These are phyloP conservation scores for Nannoperca obscura DNA, from an alignment of 2,797 vertebrate genomes.

Conservation along the genomic window DNA sequence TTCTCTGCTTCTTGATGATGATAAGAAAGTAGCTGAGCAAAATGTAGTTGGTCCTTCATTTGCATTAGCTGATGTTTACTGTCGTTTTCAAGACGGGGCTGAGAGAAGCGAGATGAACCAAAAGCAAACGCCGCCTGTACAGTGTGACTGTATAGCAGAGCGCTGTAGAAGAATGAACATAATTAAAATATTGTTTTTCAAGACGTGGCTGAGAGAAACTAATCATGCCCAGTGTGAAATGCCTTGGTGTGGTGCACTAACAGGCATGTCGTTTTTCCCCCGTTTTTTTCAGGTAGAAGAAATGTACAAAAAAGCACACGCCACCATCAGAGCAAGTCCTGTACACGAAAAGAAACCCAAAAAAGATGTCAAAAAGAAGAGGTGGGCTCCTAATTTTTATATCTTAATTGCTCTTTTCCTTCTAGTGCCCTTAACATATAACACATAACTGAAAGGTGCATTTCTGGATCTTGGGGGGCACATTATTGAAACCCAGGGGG, in stretches of 20 bases:
- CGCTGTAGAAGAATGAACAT: not conserved
- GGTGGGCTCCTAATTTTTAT: conserved; percentile 79
- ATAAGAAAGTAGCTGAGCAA: conserved; percentile 77
- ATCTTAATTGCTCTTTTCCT: not conserved
- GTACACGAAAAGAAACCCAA: conserved; percentile 95
- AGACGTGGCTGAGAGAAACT: conserved; percentile 6
- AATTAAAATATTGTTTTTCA: not conserved
- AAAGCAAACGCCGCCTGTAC: not conserved
- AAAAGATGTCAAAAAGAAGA: conserved; percentile 96
- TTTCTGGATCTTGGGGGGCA: not conserved
- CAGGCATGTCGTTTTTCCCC: not conserved
- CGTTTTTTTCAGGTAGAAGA: conserved; percentile 89
- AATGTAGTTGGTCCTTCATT: conserved; percentile 86
- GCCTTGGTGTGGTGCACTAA: accelerated
- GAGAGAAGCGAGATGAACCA: conserved; percentile 66
- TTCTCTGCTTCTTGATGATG: conserved; percentile 79
- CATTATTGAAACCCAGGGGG: not conserved
- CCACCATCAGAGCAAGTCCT: conserved; percentile 93
- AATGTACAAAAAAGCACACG: conserved; percentile 97
- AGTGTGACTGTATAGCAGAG: too few relatives aligned
- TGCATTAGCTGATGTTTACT: conserved; percentile 79
- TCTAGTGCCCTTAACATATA: too few relatives aligned
- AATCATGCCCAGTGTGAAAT: accelerated
- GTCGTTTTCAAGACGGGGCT: conserved; percentile 84
- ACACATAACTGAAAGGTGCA: not conserved